phyloP scores from a whole-genome alignment of 1,140 invertebrate species.

The Dolichoris vasculosae region DNA sequence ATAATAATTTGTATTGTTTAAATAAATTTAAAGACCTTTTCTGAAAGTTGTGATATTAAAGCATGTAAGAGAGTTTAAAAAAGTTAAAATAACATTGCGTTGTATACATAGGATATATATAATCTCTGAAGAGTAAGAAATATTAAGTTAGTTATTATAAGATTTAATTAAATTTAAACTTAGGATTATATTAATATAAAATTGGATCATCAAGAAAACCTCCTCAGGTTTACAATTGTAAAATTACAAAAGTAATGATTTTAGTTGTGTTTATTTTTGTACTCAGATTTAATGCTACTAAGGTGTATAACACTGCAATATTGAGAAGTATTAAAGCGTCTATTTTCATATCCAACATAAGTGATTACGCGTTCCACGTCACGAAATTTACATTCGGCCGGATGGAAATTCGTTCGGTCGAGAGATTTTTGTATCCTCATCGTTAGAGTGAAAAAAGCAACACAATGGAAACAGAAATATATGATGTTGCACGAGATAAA shows the following conservation, averaged over 20 bases:
- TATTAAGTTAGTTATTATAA: too few relatives aligned
- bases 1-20: too few relatives aligned
- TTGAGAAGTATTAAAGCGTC: background rate
- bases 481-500: background rate
- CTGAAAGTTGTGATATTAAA: too few relatives aligned
- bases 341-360: slow-evolving; percentile 13
- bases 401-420: slow-evolving; percentile 27
- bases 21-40: too few relatives aligned
- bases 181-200: too few relatives aligned
- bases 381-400: slow-evolving; percentile 39
- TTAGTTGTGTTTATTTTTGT: slow-evolving; percentile 25
- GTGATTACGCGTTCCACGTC: slow-evolving; percentile 16
- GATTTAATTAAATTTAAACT: too few relatives aligned
- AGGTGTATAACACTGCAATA: background rate
- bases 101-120: background rate
- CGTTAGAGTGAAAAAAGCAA: background rate
- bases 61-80: too few relatives aligned
- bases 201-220: background rate
- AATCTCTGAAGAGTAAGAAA: too few relatives aligned
- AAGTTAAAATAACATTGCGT: too few relatives aligned
- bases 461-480: background rate
- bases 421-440: background rate
- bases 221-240: background rate
- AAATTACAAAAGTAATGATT: background rate
- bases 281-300: background rate